Evolutionary conservation across 2,797 vertebrate species (phyloP).

Genomic region (Enteromius fasciolatus): DNA sequence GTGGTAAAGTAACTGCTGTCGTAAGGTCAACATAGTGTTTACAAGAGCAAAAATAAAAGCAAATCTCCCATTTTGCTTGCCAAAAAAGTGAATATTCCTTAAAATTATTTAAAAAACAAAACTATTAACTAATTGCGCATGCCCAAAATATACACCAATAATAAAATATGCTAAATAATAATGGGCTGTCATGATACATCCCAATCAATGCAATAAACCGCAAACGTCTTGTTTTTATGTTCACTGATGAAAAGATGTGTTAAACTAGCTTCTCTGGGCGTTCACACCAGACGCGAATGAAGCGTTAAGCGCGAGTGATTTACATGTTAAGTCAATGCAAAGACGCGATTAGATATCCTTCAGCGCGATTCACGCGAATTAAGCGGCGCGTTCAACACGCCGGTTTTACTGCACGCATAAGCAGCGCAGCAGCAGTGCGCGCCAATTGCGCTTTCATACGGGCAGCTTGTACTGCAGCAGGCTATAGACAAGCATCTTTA

Average conservation of each 20-base stretch:
- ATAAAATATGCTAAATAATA: neutral
- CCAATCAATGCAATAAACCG: neutral
- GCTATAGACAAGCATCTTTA: too few species aligned
- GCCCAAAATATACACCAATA: neutral
- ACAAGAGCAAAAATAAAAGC: neutral
- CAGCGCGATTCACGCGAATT: too few species aligned
- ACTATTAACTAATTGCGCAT: neutral
- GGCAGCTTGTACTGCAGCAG: too few species aligned
- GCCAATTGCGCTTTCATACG: too few species aligned
- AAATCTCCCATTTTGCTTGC: neutral
- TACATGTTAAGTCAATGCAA: too few species aligned
- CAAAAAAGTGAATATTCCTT: neutral
- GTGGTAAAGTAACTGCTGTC: neutral
- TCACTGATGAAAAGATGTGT: neutral
- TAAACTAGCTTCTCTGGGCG: neutral
- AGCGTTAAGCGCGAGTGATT: too few species aligned
- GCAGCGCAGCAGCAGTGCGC: too few species aligned
- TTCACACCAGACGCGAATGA: too few species aligned
- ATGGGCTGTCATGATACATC: neutral
- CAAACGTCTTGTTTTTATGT: neutral
- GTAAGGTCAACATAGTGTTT: neutral
- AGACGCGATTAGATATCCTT: too few species aligned
- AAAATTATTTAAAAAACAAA: neutral
- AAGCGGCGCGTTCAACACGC: too few species aligned
- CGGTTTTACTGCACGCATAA: too few species aligned